Evolutionary conservation across 2,113 vertebrate genomes (phyloP).

Genomic region (Phaethornis superciliosus): DNA sequence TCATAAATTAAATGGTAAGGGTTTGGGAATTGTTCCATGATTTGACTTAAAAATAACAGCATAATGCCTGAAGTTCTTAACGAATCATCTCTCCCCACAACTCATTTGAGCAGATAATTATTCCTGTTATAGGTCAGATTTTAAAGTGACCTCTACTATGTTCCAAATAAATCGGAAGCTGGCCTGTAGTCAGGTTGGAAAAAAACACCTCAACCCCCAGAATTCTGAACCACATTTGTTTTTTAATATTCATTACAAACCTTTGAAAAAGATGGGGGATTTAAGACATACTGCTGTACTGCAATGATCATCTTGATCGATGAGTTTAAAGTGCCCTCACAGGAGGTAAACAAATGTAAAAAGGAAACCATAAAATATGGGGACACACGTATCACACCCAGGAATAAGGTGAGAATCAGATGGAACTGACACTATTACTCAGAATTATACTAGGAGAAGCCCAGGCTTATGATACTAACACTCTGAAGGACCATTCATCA

Average conservation of each 20-base stretch:
- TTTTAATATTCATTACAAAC: not conserved
- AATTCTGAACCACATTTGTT: not conserved
- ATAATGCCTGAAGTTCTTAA: not conserved
- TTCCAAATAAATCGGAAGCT: not conserved
- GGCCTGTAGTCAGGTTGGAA: not conserved
- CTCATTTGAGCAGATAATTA: not conserved
- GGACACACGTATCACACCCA: not conserved
- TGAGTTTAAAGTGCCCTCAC: not conserved
- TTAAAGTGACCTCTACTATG: not conserved
- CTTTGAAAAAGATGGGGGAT: not conserved
- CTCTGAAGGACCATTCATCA: not conserved
- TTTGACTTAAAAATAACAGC: not conserved
- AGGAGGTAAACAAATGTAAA: not conserved
- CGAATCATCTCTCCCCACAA: not conserved
- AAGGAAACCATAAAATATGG: not conserved
- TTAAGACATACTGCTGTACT: not conserved
- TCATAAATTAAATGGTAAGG: not conserved
- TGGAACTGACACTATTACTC: not conserved
- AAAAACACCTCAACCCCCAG: not conserved
- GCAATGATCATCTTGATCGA: not conserved
- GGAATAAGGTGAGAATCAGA: not conserved
- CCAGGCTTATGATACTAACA: not conserved
- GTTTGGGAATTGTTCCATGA: not conserved
- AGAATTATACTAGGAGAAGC: not conserved
- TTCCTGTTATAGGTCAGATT: not conserved